phyloP scores from a whole-genome alignment of 37 sponge, comb jelly and placozoan species.

The Geodia barretti region DNA sequence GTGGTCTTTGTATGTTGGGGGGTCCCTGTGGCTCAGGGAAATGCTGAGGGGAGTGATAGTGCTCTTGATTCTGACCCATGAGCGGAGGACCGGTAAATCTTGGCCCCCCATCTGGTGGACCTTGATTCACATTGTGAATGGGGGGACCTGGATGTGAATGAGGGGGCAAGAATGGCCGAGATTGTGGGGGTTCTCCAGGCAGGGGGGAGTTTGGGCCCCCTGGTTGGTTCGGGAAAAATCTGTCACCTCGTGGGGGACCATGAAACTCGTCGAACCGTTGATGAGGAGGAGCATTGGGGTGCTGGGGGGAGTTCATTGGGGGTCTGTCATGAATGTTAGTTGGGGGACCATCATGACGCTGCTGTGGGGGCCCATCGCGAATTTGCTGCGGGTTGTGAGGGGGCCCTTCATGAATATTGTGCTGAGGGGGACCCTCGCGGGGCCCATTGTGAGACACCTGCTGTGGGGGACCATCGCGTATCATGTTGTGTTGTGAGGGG shows the following conservation, averaged over 20 bases:
- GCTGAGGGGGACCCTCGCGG: neutral
- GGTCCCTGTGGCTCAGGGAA: slow-evolving; percentile 2
- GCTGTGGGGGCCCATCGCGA: neutral
- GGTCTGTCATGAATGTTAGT: neutral
- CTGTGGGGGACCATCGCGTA: neutral
- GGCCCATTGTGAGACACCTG: neutral
- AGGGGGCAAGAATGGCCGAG: neutral
- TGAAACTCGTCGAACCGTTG: neutral
- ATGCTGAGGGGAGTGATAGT: neutral
- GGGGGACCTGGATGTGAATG: neutral
- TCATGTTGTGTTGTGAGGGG: too few species aligned
- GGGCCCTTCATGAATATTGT: neutral
- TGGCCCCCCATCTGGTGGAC: neutral
- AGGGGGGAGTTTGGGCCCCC: too few species aligned
- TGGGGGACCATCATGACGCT: neutral
- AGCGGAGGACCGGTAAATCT: neutral
- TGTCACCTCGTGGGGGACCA: neutral
- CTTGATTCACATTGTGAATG: neutral
- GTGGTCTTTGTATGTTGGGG: neutral
- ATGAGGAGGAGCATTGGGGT: slow-evolving; percentile 1
- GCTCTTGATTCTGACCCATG: neutral
- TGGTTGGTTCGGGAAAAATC: neutral
- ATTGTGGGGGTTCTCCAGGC: too few species aligned
- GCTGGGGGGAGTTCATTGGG: too few species aligned
- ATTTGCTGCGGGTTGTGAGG: neutral